These are phyloP conservation scores for Trematomus bernacchii DNA, from an alignment of 2,797 vertebrate species.

Conservation along the genomic window DNA sequence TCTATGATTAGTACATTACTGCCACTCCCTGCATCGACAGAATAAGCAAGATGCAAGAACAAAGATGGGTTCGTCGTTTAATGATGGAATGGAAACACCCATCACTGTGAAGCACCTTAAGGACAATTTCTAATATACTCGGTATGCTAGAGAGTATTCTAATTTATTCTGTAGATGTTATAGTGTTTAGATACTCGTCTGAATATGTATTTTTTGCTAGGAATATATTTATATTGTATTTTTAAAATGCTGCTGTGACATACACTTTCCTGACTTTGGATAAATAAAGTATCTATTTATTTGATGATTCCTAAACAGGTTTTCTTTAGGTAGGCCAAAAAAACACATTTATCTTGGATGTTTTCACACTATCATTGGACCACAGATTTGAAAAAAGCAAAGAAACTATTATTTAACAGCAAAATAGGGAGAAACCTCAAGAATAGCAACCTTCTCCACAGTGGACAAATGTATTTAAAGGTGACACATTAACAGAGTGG, in stretches of 20 bases:
- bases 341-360: not conserved
- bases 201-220: no score
- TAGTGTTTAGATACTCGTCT: no score
- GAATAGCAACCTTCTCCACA: not conserved
- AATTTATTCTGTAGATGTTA: no score
- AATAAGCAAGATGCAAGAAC: constrained; percentile 1
- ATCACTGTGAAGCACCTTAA: not conserved
- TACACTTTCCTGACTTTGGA: no score
- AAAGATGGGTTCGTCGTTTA: not conserved
- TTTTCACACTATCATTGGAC: not conserved
- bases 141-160: no score
- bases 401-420: not conserved
- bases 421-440: not conserved
- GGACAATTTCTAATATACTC: no score
- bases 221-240: no score
- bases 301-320: not conserved
- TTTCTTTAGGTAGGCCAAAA: not conserved
- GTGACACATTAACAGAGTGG: no score
- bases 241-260: no score
- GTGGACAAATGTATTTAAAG: no score
- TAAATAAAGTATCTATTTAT: not conserved
- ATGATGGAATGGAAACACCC: constrained; percentile 21
- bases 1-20: not conserved
- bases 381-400: not conserved
- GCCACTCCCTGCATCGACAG: constrained; percentile 36